Evolutionary conservation across 2,797 vertebrate species (phyloP), one percentile per base, ranked within the genome.

Genomic region (Hypotaenidia okinawae): DNA sequence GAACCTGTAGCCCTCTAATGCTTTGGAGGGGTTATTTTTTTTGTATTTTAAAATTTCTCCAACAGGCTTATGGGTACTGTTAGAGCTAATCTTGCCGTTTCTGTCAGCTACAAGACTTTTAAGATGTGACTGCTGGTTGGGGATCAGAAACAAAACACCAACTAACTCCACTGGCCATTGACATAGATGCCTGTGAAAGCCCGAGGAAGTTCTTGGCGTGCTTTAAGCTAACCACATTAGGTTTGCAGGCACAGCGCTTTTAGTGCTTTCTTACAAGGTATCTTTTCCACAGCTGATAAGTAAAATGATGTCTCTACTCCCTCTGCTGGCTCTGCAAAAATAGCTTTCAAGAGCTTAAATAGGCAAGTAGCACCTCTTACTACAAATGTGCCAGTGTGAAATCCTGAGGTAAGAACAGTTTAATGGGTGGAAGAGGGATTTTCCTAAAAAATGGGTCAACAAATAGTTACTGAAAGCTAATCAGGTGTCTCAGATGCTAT

Each of bases 291-390:
- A 68, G 78, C 88, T 87, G 74, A 82, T 95, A 87, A 90, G 75
- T 89, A 94, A 96, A 95, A 96, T 87, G 93, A 97, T 95, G 96
- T 87, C 78, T 95, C 91, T 77, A 95, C 96, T 97, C 96, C 96
- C 96, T 96, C 96, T 97, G 81, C 96, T 97, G 96, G 96, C 75
- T 94, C 51, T 94, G 88, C 37, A 94, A 94, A 93, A 94, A 84
- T 64, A 90, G 79, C 61, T 94, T 93, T 85, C 57, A 4, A n/a
- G 78, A 80, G 41, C 33, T 86, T 67, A 83, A 80, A 58, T 70
- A 67, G 51, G 77, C 1, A 1, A 84, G 47, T 73, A 79, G 67
- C 72, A 74, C 45, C 49, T 94, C 45, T 74, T 84, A 51, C 16
- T 84, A 47, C 16, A 77, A 68, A 74, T 64, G 63, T 11, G n/a